Base-by-base conservation (phyloP, 2,113 vertebrate genomes). In the Protobothrops flavoviridis region DNA sequence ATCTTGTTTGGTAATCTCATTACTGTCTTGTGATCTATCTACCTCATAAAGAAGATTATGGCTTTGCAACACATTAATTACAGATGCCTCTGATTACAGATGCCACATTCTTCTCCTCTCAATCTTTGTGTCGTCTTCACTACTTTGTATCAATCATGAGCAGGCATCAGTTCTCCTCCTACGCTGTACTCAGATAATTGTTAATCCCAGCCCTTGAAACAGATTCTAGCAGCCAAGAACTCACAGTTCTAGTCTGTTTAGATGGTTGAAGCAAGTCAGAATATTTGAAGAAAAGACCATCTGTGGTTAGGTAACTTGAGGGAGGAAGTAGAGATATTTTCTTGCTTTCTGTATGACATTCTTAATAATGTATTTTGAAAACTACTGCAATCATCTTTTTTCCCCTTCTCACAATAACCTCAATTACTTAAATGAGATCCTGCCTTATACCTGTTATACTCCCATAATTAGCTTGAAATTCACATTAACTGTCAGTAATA, bases 171-270 rank as follows among this genome's bases (percentile, higher is more conserved):
- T 94, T 92, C 95, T 95, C 95, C 96, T 94, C 96, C 97, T 95
- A 97, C 96, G 90, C 96, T 97, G 96, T 96, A 96, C 96, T 95
- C 93, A 96, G 93, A 93, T 93, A 95, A 86, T 94, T 96, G 95
- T 93, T 94, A 94, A 39, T 94, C 86, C 94, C 94, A 96, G 94
- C 4, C 0, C 92, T 93, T 95, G 92, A 96, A 96, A 97, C 96
- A 97, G 96, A 97, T 95, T 97, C 96, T 94, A 94, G 93, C 95
- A 94, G 93, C 93, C 92, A 92, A 97, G 93, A 96, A 91, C 1
- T 87, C 94, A 48, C 74, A 95, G 87, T 92, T 88, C 93, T 95
- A 39, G 85, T 91, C 93, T 52, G 95, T 91, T 86, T 74, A 95
- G 29, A 86, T 94, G 56, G 95, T 87, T 92, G 45, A 29, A 12